Conservation (phyloP, 1,140 invertebrate species). For the Drosophila kikkawai region DNA sequence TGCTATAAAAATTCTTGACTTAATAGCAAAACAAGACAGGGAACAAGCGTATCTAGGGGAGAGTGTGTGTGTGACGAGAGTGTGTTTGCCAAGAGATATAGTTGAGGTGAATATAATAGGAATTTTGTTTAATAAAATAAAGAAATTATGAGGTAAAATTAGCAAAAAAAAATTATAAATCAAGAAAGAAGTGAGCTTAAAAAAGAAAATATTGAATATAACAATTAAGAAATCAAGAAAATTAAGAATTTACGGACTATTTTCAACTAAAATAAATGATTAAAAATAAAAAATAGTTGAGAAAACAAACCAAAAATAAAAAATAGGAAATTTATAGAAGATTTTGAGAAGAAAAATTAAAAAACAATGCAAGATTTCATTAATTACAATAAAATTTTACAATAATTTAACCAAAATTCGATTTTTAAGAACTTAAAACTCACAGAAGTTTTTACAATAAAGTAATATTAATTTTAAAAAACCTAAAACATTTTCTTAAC, state of each 20-base stretch:
- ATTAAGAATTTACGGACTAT: no score
- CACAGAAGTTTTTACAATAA: not conserved
- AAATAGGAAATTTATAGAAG: no score
- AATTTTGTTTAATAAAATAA: no score
- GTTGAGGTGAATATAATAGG: not conserved
- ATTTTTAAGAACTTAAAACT: not conserved
- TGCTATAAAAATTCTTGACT: constrained; percentile 84
- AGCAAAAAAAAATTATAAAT: no score
- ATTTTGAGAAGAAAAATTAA: no score
- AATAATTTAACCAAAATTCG: no score
- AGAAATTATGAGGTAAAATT: not conserved
- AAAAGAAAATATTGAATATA: no score
- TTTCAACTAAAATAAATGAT: no score
- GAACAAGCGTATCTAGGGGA: constrained; percentile 53
- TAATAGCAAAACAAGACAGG: constrained; percentile 82
- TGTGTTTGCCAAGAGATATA: constrained; percentile 16
- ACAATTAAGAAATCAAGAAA: not conserved
- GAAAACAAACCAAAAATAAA: not conserved
- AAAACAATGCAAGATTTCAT: no score
- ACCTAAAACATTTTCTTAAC: not conserved
- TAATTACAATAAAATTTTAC: no score
- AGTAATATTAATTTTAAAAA: not conserved
- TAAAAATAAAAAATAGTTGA: no score
- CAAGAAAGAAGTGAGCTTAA: not conserved
- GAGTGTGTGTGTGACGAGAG: constrained; percentile 16